Base-by-base conservation (phyloP, 1,140 invertebrate genomes). In the Eciton burchellii region DNA sequence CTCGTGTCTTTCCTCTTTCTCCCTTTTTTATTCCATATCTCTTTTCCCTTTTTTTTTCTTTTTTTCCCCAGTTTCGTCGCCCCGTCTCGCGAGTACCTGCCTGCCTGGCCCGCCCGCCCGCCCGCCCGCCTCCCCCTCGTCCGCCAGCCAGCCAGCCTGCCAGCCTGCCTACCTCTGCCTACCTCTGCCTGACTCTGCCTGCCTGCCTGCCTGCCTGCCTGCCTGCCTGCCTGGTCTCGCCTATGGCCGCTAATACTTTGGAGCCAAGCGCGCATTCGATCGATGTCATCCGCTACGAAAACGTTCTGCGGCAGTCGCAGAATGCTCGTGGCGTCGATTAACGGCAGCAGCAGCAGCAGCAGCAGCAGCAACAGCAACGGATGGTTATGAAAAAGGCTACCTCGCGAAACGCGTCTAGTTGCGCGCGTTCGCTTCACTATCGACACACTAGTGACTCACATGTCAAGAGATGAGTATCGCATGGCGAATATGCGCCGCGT, bases 201-300 rank as follows among this genome's bases (percentile, higher is more conserved):
- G 19, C 52, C 52, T 54, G 52, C 35, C 35, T 35, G 35, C 35
- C 35, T 35, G 35, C 35, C 35, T 35, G 56, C 56, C 14, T 16
- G 56, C 59, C 29, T n/a, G 41, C 63, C 41, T 29, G 62, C 62
- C 12, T 24, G 63, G 35, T 56, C n/a, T n/a, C 35, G 74, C 49
- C 74, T 68, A 56, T 35, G 12, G 47, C 8, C 63, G 74, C 21
- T 68, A 63, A 35, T 70, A 57, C 74, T 79, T 79, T 70, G 24
- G 63, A 35, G 35, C 74, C 63, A 4, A 56, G 35, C 63, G 47
- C 24, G 41, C 74, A 49, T 79, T 79, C 74, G 74, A 79, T 79
- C 74, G 74, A 79, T 79, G 74, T 79, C 74, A 63, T 63, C 24
- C 74, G 63, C 49, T 56, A 68, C 49, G 74, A 79, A 79, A 79